Conservation (phyloP, 1,140 invertebrate species). For the Diorhabda carinulata region DNA sequence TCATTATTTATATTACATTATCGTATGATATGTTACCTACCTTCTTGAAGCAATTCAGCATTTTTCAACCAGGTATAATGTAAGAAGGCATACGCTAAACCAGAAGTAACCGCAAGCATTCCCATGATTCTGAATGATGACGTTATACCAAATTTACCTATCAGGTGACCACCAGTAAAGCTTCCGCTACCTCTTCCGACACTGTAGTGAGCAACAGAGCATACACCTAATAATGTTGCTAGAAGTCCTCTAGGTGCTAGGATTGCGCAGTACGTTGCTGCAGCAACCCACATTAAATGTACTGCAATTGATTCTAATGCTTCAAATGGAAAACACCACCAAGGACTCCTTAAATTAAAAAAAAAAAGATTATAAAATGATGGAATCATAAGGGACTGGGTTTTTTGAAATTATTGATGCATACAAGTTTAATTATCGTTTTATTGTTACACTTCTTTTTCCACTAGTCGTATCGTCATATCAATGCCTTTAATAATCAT, state of each 20-base stretch:
- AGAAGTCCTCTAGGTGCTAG: slow-evolving; percentile 74
- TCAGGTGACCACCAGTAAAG: slow-evolving; percentile 74
- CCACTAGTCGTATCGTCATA: too few species aligned
- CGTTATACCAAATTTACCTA: slow-evolving; percentile 65
- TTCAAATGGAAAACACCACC: slow-evolving; percentile 83
- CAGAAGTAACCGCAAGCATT: slow-evolving; percentile 61
- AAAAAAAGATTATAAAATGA: background rate
- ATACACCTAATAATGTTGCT: slow-evolving; percentile 75
- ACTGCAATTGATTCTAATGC: slow-evolving; percentile 80
- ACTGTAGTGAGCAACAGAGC: slow-evolving; percentile 80
- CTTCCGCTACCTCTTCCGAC: slow-evolving; percentile 74
- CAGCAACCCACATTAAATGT: slow-evolving; percentile 85
- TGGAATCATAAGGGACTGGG: too few species aligned
- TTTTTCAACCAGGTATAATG: slow-evolving; percentile 68
- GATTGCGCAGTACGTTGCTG: slow-evolving; percentile 76
- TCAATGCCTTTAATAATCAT: too few species aligned
- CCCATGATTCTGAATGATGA: slow-evolving; percentile 75
- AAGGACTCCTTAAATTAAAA: slow-evolving; percentile 62
- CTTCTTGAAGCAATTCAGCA: background rate
- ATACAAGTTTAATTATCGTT: too few species aligned
- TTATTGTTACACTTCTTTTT: too few species aligned
- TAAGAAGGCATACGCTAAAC: slow-evolving; percentile 64
- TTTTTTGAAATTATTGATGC: too few species aligned
- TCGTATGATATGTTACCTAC: too few species aligned
- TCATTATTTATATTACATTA: too few species aligned